Evolutionary conservation across 2,888 invertebrate genomes (phyloP), one percentile per base, ranked within the genome.

Genomic region (Limnephilus marmoratus): DNA sequence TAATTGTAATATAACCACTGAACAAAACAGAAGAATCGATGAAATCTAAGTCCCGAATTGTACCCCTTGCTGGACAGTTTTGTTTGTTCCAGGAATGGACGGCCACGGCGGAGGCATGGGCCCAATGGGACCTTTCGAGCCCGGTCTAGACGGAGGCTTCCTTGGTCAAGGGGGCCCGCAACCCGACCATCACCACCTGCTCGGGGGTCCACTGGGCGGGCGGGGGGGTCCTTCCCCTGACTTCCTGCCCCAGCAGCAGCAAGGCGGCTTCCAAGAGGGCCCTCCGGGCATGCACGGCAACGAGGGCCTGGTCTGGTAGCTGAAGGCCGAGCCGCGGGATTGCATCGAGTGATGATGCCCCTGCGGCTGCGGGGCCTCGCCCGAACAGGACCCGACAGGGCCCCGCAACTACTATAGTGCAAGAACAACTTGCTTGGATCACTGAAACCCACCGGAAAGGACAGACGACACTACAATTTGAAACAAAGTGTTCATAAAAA

Each of bases 81-180:
- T 94, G 83, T 93, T 93, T 93, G 94, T 94, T 95, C 88, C 95
- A 97, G 97, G 97, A 94, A 97, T 97, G 97, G 97, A 97, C 95
- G 97, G 97, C 95, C 97, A 97, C 95, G 96, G 96, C 93, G 97
- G 97, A 93, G 97, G 97, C 94, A 96, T 96, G 95, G 97, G 97
- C 95, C 97, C 97, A 94, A 96, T 97, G 95, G 96, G 96, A 93
- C 97, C 89, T 15, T 91, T 97, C 94, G 98, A 98, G 95, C 97
- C 96, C 94, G 96, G 95, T 95, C 95, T 95, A 94, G 96, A 95
- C 95, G 94, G 94, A 94, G 95, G 95, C 41, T 96, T 94, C 94
- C 96, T 93, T 94, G 95, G 94, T 94, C 95, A 87, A 95, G 95
- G 93, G 37, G 93, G 93, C 2, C 92, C 92, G 31, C 92, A 97